These are phyloP conservation scores for Apoderus coryli DNA, from an alignment of 2,888 invertebrate genomes.

Conservation along the genomic window DNA sequence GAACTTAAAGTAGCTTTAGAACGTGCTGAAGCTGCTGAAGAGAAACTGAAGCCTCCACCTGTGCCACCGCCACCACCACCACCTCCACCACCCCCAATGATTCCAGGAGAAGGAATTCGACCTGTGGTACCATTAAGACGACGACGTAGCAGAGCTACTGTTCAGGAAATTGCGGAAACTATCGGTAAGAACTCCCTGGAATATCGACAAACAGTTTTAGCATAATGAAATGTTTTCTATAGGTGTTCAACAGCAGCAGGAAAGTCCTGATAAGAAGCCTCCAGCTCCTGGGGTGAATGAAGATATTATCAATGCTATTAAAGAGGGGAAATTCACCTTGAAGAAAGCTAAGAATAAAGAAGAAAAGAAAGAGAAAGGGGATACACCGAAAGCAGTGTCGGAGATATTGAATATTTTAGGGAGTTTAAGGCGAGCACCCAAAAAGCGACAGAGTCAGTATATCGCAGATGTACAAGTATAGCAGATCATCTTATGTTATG, in stretches of 20 bases:
- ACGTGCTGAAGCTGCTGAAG: slow-evolving; percentile 42
- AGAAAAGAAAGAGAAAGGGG: slow-evolving; percentile 34
- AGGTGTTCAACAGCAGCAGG: slow-evolving; percentile 10
- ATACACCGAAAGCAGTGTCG: slow-evolving; percentile 46
- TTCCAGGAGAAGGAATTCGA: slow-evolving; percentile 22
- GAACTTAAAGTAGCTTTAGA: slow-evolving; percentile 46
- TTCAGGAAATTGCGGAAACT: slow-evolving; percentile 23
- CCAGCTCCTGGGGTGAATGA: slow-evolving; percentile 46
- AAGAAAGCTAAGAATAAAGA: slow-evolving; percentile 47
- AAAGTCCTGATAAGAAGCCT: slow-evolving; percentile 12
- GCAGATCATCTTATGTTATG: too few relatives aligned
- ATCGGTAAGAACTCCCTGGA: too few relatives aligned
- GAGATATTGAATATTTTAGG: slow-evolving; percentile 58
- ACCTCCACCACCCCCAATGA: slow-evolving; percentile 18
- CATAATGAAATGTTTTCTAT: background rate
- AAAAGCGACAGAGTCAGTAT: slow-evolving; percentile 28
- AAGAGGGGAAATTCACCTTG: slow-evolving; percentile 58
- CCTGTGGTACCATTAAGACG: slow-evolving; percentile 40
- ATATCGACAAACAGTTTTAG: slow-evolving; percentile 13
- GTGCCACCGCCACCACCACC: slow-evolving; percentile 30
- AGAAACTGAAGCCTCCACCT: slow-evolving; percentile 36
- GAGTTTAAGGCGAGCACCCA: slow-evolving; percentile 40
- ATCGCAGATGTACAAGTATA: slow-evolving; percentile 18
- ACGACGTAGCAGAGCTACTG: slow-evolving; percentile 28
- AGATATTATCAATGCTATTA: slow-evolving; percentile 63